Evolutionary conservation across 2,113 vertebrate genomes (phyloP).

Genomic region (Megaleporinus macrocephalus): DNA sequence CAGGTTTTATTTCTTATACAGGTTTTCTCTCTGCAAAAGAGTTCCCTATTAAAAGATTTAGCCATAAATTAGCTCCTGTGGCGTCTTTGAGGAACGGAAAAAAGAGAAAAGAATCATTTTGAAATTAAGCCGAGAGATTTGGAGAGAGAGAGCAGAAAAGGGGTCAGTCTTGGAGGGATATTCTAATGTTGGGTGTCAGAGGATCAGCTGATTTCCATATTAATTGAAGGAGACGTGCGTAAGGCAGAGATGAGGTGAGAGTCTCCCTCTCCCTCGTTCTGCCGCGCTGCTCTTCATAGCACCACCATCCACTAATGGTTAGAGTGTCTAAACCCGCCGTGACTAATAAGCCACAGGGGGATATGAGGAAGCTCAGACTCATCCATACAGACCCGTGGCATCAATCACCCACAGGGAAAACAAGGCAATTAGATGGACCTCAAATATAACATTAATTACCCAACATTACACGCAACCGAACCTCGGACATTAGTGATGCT

Average conservation of each 20-base stretch:
- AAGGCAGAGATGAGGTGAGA: slow-evolving; percentile 47
- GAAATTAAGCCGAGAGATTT: slow-evolving; percentile 50
- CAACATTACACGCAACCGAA: not conserved
- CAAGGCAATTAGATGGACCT: slow-evolving; percentile 55
- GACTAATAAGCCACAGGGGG: slow-evolving; percentile 69
- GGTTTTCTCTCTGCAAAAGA: slow-evolving; percentile 9
- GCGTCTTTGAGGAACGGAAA: slow-evolving; percentile 20
- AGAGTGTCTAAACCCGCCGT: slow-evolving; percentile 67
- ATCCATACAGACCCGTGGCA: slow-evolving; percentile 67
- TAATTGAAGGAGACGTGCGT: slow-evolving; percentile 57
- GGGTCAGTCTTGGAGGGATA: slow-evolving; percentile 40
- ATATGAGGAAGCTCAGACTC: slow-evolving; percentile 48
- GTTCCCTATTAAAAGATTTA: not conserved
- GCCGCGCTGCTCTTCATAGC: slow-evolving; percentile 67
- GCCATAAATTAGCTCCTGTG: slow-evolving; percentile 19
- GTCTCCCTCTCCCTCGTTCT: slow-evolving; percentile 57
- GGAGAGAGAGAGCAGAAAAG: slow-evolving; percentile 16
- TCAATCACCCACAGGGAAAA: slow-evolving; percentile 64
- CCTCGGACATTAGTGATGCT: slow-evolving; percentile 29
- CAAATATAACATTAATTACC: slow-evolving; percentile 51
- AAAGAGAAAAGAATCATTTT: slow-evolving; percentile 39
- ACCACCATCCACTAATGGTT: slow-evolving; percentile 63
- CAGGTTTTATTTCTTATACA: not conserved
- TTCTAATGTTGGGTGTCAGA: slow-evolving; percentile 55
- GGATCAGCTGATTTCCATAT: slow-evolving; percentile 63